Evolutionary conservation across 2,797 vertebrate species (phyloP).

Genomic region (Rhinella marina): DNA sequence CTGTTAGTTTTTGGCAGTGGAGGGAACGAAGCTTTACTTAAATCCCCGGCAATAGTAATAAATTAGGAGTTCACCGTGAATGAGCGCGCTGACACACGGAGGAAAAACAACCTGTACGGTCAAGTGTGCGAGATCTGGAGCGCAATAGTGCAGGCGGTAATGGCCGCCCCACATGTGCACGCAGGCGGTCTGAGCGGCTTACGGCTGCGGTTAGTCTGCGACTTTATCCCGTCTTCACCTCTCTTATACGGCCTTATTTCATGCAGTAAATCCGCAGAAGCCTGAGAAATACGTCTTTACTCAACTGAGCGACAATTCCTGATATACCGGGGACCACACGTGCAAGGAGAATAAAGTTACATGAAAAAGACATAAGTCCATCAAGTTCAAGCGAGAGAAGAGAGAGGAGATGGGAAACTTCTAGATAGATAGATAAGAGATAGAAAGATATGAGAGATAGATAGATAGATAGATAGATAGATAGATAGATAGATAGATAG

Average conservation of each 20-base stretch:
- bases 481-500: no score
- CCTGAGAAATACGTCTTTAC: conserved; percentile 1
- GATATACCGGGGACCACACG: neutral
- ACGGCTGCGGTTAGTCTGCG: conserved; percentile 13
- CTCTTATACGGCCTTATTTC: neutral
- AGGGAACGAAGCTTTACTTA: conserved; percentile 42
- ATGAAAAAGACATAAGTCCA: no score
- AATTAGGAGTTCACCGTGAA: conserved; percentile 41
- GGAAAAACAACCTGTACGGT: neutral
- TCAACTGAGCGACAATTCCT: neutral
- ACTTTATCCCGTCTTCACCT: conserved; percentile 26
- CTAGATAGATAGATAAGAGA: neutral
- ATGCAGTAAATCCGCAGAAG: neutral
- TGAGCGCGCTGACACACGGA: conserved; percentile 31
- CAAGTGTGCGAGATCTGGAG: conserved; percentile 27
- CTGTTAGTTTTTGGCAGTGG: conserved; percentile 56
- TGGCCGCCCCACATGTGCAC: conserved; percentile 1
- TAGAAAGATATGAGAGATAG: no score
- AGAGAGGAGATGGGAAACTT: neutral
- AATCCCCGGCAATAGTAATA: conserved; percentile 44
- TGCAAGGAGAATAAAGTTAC: no score
- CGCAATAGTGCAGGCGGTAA: conserved; percentile 36
- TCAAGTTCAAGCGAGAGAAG: no score
- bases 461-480: no score
- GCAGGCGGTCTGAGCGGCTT: neutral